Evolutionary conservation across 1,140 invertebrate species (phyloP).

Genomic region (Drosophila equinoxialis): DNA sequence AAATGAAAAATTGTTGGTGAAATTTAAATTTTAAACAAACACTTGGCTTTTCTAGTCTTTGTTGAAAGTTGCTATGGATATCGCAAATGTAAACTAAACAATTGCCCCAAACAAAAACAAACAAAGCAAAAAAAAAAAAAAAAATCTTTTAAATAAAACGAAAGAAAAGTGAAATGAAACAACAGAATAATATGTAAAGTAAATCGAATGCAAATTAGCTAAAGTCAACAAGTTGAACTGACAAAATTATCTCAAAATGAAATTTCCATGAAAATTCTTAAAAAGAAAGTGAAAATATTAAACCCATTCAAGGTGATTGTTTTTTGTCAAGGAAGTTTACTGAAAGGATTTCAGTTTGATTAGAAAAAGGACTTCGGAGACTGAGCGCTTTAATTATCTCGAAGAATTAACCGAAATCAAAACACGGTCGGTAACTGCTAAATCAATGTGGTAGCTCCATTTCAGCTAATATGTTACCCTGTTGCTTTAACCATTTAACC

Average conservation of each 20-base stretch:
- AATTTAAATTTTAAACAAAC: slow-evolving; percentile 12
- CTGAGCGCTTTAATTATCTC: too few relatives aligned
- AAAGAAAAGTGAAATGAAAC: slow-evolving; percentile 1
- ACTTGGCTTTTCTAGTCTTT: not conserved
- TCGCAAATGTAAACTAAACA: slow-evolving; percentile 20
- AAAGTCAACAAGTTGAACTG: slow-evolving; percentile 1
- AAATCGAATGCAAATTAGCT: slow-evolving; percentile 14
- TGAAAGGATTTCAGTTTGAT: not conserved
- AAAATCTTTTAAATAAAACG: not conserved
- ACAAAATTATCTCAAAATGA: not conserved
- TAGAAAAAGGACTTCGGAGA: too few relatives aligned
- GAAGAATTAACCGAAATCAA: too few relatives aligned
- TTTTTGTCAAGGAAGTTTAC: not conserved
- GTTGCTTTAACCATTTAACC: slow-evolving; percentile 7
- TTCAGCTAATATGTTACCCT: slow-evolving; percentile 4
- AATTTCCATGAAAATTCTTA: too few relatives aligned
- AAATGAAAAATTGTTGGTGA: not conserved
- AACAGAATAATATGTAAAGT: not conserved
- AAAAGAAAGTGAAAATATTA: too few relatives aligned
- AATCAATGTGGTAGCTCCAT: not conserved
- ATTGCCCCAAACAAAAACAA: not conserved
- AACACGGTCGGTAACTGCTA: not conserved
- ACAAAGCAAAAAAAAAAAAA: not conserved
- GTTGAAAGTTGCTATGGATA: slow-evolving; percentile 14
- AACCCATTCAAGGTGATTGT: too few relatives aligned